Base-by-base conservation (phyloP, 2,888 invertebrate genomes). In the Malthinus flaveolus region DNA sequence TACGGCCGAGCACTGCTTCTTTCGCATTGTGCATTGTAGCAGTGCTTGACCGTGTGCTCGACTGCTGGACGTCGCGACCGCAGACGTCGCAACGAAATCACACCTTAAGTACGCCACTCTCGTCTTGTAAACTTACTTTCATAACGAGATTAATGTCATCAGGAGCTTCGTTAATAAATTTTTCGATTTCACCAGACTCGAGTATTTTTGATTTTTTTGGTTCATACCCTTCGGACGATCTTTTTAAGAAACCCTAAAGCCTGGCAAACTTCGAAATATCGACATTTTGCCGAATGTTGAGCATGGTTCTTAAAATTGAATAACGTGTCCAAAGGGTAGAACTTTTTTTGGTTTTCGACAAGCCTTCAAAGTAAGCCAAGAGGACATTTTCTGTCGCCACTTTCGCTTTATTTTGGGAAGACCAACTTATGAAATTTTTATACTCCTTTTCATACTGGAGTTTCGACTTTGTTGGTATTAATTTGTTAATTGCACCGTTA, bases 371-470 rank as follows among this genome's bases (percentile, higher is more conserved):
- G 34, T 46, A 46, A 9, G 46, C 32, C 11, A 46, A 11, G 10
- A 46, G 5, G 1, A 51, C 51, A 44, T 51, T 51, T 35, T 51
- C 35, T 6, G 45, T 34, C 1, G 44, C 23, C 32, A 12, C 9
- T 31, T 4, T 31, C 2, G 31, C 42, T n/a, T 50, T 15, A 31
- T 50, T 50, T 15, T 9, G 15, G 3, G 2, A 9, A 32, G 42
- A 50, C 50, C 42, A 50, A 11, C 4, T 9, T n/a, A 13, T 4
- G 42, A 50, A 50, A 34, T 42, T 50, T 37, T 36, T 7, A 32
- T 42, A 50, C 39, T 50, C 39, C 11, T 42, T 50, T 9, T 7
- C 13, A 44, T 44, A 44, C 15, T 7, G 1, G 7, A 7, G 1
- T n/a, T 23, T 7, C 34, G 34, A 42, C 15, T 42, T 42, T 42